A percentile compares a stretch with the other conserved stretches of the same genome.
These are phyloP conservation scores for Nannobrachium achirus DNA, from an alignment of 2,113 vertebrate species.

Conservation along the genomic window DNA sequence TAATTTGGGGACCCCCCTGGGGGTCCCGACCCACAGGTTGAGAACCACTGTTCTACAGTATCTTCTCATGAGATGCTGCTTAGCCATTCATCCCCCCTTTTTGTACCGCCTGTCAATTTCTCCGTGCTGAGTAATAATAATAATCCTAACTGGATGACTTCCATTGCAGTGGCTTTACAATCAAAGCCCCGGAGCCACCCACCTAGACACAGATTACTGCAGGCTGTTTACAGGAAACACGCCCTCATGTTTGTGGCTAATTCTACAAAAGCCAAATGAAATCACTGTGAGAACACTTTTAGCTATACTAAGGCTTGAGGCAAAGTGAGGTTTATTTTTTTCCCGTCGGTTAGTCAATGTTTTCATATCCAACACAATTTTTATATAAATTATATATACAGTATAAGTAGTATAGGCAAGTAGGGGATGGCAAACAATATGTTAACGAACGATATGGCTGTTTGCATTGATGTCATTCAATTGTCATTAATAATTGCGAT, in stretches of 20 bases:
- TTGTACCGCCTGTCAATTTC: slow-evolving; percentile 51
- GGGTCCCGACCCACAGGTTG: too few species aligned
- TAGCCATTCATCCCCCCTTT: slow-evolving; percentile 21
- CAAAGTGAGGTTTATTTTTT: not conserved
- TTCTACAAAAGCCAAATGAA: slow-evolving; percentile 30
- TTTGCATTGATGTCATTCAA: too few species aligned
- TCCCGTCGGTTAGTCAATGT: not conserved
- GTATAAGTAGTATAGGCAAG: too few species aligned
- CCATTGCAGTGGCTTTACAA: slow-evolving; percentile 61
- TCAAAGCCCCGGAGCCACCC: slow-evolving; percentile 57
- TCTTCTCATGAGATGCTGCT: slow-evolving; percentile 21
- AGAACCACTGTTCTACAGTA: too few species aligned
- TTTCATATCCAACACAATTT: not conserved
- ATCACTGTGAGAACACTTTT: slow-evolving; percentile 32
- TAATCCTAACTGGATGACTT: slow-evolving; percentile 66
- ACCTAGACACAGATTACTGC: slow-evolving; percentile 55
- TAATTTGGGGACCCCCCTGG: too few species aligned
- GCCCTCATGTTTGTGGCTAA: slow-evolving; percentile 25
- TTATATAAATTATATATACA: too few species aligned
- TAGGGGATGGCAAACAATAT: too few species aligned
- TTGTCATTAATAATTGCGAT: too few species aligned
- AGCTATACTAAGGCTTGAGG: not conserved
- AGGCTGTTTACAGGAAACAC: slow-evolving; percentile 56
- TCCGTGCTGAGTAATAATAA: slow-evolving; percentile 24
- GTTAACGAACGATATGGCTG: too few species aligned